Conservation (phyloP, 2,888 invertebrate genomes). For the Heliconius hortense region DNA sequence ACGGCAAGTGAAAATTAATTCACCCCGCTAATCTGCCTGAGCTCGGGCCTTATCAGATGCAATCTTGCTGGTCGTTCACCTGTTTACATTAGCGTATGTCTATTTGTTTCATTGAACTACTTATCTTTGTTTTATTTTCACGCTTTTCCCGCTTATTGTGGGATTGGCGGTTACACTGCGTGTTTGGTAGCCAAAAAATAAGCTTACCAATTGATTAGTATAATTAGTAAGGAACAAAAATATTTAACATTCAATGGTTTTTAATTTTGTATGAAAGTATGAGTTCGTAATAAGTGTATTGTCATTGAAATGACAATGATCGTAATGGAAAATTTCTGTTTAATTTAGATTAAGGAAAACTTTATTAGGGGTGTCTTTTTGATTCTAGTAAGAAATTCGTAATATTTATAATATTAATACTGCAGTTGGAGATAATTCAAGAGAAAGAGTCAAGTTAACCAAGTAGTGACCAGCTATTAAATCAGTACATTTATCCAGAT, state of each 20-base stretch:
- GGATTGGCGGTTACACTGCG: not conserved
- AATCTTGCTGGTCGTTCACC: conserved; percentile 53
- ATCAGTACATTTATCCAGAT: too few species aligned
- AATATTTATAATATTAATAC: too few species aligned
- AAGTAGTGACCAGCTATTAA: too few species aligned
- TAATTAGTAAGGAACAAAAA: not conserved
- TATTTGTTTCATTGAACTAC: conserved; percentile 37
- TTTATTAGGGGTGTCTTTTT: too few species aligned
- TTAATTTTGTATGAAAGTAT: conserved; percentile 8
- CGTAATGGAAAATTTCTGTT: not conserved
- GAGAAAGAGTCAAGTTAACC: too few species aligned
- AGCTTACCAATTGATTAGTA: too few species aligned
- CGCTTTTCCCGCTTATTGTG: not conserved
- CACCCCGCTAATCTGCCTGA: conserved; percentile 48
- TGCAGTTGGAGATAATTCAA: too few species aligned
- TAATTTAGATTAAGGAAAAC: too few species aligned
- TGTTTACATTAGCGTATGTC: conserved; percentile 27
- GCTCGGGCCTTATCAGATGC: conserved; percentile 49
- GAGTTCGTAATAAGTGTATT: not conserved
- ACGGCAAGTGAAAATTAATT: conserved; percentile 50
- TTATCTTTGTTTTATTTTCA: conserved; percentile 30
- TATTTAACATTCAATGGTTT: conserved; percentile 20
- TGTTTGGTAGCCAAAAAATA: not conserved
- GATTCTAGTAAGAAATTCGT: too few species aligned
- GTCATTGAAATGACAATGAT: not conserved